Evolutionary conservation across 2,888 invertebrate genomes (phyloP), one percentile per base, ranked within the genome.

Genomic region (Calliphora vomitoria): DNA sequence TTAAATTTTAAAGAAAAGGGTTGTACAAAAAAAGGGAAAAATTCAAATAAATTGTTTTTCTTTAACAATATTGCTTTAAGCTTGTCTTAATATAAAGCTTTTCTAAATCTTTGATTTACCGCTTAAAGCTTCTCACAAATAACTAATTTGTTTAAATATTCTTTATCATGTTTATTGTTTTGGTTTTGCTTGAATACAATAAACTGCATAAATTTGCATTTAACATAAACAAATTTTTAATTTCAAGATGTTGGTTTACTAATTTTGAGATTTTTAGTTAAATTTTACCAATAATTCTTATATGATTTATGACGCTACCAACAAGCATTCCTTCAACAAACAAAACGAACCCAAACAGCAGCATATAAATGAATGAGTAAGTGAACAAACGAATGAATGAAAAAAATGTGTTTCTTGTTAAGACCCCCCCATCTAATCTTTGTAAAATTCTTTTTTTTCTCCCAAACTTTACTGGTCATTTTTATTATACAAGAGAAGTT

Each of bases 231-330:
- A 20, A 79, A 8, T 76, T 58, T 41, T 35, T 69, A 86, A 82
- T 53, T 82, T 58, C 53, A 78, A 82, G 78, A 86, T 86, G 82
- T 35, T 78, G 50, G 44, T 78, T 78, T 82, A 62, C 86, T 62
- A 86, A 82, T 74, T 82, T 79, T 38, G 35, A 74, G 74, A 78
- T 72, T 81, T 76, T 80, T 85, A 35, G 84, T 85, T 87, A 82
- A 85, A 85, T 82, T 87, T 87, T 87, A 69, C 85, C 87, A 87
- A 87, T 87, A 87, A 85, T 79, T 87, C 87, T 87, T 87, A 64
- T 87, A 68, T 87, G 87, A 87, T 87, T 87, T 87, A 87, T 82
- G 74, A 60, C 74, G 68, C 68, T 66, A 44, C 4, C 41, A 41
- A 41, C 41, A 41, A 75, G 68, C 66, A 74, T 82, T 85, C 50